Evolutionary conservation across 2,113 vertebrate species (phyloP), one percentile per base, ranked within the genome.

Genomic region (Empidonax traillii): DNA sequence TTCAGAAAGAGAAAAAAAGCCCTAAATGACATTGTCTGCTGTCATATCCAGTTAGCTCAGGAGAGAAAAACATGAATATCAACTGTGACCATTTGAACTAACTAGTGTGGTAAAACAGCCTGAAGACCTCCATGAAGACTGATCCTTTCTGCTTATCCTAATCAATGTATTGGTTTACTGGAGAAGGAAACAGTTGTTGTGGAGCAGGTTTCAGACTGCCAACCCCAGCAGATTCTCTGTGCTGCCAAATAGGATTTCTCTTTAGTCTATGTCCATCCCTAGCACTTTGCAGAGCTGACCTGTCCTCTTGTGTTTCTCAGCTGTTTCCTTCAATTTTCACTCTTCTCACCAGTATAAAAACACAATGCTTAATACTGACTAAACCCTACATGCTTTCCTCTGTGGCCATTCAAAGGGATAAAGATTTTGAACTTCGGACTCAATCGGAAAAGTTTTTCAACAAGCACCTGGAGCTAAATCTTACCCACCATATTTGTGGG

Each of bases 91-190:
- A 72, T 86, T 49, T 93, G 83, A 97, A 84, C 58, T 71, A 85
- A 91, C 71, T 74, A 83, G 67, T 55, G 69, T 90, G 78, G 78
- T 93, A 85, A 90, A 96, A 96, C 2, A 43, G 86, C 75, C 83
- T 85, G 86, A 43, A 94, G 97, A 96, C 83, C 67, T 93, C 87
- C 91, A 55, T 74, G 16, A 25, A 87, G 84, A 89, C 88, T 18
- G n/a, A 96, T 96, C 94, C 94, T 90, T 90, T 89, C 93, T 91
- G 84, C 90, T 95, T 93, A 90, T 92, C 86, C 85, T 91, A 55
- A 89, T 94, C 96, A 80, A 96, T 96, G 67, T 77, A 93, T 67
- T 78, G 91, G 73, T 58, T 96, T 96, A 59, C 63, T 91, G 56
- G 84, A 79, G 56, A 90, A 84, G 47, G 96, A 87, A 96, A 77